Conservation (phyloP, 1,140 invertebrate species). For the Bombus waltoni region DNA sequence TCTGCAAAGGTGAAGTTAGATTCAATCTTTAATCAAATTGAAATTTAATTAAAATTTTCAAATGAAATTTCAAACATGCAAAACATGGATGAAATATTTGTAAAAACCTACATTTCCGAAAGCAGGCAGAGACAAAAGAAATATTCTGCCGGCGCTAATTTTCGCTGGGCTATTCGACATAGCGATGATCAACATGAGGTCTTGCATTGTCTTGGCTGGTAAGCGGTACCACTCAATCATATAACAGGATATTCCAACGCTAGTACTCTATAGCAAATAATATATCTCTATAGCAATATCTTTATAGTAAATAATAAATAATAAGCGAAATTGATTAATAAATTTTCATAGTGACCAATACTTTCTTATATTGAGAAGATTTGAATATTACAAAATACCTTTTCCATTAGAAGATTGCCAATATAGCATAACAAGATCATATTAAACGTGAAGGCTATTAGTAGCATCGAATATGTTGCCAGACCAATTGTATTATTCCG, state of each 20-base stretch:
- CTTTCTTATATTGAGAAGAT: too few species aligned
- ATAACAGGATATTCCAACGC: constrained; percentile 58
- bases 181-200: constrained; percentile 60
- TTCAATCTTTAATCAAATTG: neutral
- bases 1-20: constrained; percentile 15
- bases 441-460: constrained; percentile 66
- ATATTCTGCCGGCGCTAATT: constrained; percentile 61
- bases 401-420: constrained; percentile 66
- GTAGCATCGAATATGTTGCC: constrained; percentile 50
- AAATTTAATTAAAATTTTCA: too few species aligned
- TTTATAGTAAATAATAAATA: neutral
- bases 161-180: constrained; percentile 51
- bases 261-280: constrained; percentile 49
- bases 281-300: too few species aligned
- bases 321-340: neutral
- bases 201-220: constrained; percentile 35
- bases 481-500: constrained; percentile 53
- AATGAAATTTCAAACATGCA: too few species aligned
- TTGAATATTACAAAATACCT: constrained; percentile 51
- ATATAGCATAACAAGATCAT: constrained; percentile 72
- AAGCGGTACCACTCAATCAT: constrained; percentile 68
- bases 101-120: constrained; percentile 58
- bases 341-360: neutral
- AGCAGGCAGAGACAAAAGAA: constrained; percentile 59
- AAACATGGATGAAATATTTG: too few species aligned